Evolutionary conservation across 2,888 invertebrate species (phyloP).

Genomic region (Eupeodes luniger): DNA sequence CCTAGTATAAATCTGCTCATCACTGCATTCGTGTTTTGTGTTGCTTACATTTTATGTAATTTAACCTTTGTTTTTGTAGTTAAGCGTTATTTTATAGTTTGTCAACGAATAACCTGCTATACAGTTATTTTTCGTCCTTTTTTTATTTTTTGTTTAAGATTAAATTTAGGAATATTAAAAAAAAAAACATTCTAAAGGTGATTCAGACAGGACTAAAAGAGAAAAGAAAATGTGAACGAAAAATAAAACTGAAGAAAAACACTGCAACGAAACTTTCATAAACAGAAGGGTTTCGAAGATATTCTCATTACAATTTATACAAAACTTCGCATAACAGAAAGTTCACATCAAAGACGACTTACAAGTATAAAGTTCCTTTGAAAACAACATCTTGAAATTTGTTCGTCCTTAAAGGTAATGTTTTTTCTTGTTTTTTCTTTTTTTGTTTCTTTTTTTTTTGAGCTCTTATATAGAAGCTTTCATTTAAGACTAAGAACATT

Average conservation of each 20-base stretch:
- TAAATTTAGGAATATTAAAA: slow-evolving; percentile 36
- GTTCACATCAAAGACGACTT: neutral
- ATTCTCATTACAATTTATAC: slow-evolving; percentile 11
- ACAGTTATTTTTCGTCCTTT: neutral
- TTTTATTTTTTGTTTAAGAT: slow-evolving; percentile 46
- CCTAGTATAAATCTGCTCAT: slow-evolving; percentile 18
- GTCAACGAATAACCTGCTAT: slow-evolving; percentile 22
- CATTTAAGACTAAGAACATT: no score
- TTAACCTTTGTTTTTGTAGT: slow-evolving; percentile 60
- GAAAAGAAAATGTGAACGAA: slow-evolving; percentile 19
- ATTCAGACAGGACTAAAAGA: slow-evolving; percentile 3
- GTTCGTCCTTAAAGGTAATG: neutral
- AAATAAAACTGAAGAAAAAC: neutral
- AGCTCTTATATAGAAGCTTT: no score
- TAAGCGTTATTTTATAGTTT: slow-evolving; percentile 63
- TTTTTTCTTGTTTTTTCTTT: neutral
- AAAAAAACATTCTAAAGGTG: slow-evolving; percentile 19
- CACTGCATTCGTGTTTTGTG: slow-evolving; percentile 8
- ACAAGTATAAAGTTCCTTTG: neutral
- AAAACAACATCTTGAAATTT: neutral
- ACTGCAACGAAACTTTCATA: slow-evolving; percentile 19
- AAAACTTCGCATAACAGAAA: slow-evolving; percentile 1
- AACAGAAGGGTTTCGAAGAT: slow-evolving; percentile 25
- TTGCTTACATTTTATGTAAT: slow-evolving; percentile 31
- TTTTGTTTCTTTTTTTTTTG: no score